These are phyloP conservation scores for Opisthocomus hoazin DNA, from an alignment of 2,113 vertebrate species.

Conservation along the genomic window DNA sequence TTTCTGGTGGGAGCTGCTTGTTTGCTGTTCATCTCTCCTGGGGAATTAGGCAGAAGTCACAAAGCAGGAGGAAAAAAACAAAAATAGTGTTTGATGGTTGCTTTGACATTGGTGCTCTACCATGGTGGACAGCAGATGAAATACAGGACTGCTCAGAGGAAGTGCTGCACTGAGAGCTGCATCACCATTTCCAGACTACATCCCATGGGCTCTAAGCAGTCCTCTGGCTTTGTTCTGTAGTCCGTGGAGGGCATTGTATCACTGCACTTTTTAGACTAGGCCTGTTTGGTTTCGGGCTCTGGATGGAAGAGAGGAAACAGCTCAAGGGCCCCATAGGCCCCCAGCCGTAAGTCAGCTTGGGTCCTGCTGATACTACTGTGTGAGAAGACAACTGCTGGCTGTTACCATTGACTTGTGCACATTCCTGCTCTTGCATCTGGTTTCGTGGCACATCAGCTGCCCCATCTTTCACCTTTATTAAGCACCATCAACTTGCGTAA, in stretches of 20 bases:
- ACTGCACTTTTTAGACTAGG: neutral
- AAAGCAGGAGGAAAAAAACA: neutral
- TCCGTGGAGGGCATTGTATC: neutral
- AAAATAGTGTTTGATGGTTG: neutral
- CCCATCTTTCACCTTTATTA: neutral
- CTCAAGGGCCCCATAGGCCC: neutral
- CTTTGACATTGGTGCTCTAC: neutral
- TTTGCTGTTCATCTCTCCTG: neutral
- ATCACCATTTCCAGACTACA: neutral
- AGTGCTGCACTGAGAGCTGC: neutral
- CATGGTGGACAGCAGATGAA: fast-evolving
- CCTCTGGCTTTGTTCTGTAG: neutral
- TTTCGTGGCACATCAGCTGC: neutral
- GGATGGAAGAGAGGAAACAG: neutral
- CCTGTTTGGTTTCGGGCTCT: neutral
- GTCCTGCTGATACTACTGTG: neutral
- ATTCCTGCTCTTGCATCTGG: neutral
- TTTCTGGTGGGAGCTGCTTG: neutral
- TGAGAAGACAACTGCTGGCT: neutral
- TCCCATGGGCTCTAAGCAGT: neutral
- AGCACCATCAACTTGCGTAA: neutral
- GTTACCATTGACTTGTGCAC: neutral
- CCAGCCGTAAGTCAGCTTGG: fast-evolving
- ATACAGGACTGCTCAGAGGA: neutral
- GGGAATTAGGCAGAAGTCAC: neutral